phyloP scores from a whole-genome alignment of 2,888 invertebrate species.

The Taphrorychus bicolor region DNA sequence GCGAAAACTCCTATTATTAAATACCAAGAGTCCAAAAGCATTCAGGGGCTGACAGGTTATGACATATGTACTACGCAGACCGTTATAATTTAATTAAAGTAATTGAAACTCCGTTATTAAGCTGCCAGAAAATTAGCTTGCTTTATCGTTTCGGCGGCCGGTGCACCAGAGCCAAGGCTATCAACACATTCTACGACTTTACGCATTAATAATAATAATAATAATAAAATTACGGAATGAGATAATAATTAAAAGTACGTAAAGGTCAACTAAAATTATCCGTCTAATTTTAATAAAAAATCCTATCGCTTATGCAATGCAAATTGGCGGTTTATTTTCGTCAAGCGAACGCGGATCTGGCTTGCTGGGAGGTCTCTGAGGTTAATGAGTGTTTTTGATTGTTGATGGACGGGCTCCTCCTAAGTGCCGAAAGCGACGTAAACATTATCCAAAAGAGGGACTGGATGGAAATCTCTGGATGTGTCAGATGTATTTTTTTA shows the following conservation, averaged over 20 bases:
- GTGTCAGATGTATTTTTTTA: neutral
- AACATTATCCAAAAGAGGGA: no score
- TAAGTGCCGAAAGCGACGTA: no score
- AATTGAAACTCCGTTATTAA: constrained; percentile 10
- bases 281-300: neutral
- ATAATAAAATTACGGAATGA: constrained; percentile 4
- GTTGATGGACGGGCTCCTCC: no score
- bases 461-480: no score
- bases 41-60: neutral
- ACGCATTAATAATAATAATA: constrained; percentile 13
- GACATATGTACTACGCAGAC: constrained; percentile 9
- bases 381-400: constrained; percentile 2
- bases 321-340: constrained; percentile 7
- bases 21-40: neutral
- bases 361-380: neutral
- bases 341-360: constrained; percentile 7
- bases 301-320: constrained; percentile 1
- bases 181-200: constrained; percentile 7
- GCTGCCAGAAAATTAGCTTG: constrained; percentile 17
- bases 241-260: neutral
- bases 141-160: constrained; percentile 16
- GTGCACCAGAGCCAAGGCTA: neutral
- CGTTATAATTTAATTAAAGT: neutral
- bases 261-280: constrained; percentile 13
- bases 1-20: neutral